Evolutionary conservation across 2,113 vertebrate genomes (phyloP).

Genomic region (Amazona guildingii): DNA sequence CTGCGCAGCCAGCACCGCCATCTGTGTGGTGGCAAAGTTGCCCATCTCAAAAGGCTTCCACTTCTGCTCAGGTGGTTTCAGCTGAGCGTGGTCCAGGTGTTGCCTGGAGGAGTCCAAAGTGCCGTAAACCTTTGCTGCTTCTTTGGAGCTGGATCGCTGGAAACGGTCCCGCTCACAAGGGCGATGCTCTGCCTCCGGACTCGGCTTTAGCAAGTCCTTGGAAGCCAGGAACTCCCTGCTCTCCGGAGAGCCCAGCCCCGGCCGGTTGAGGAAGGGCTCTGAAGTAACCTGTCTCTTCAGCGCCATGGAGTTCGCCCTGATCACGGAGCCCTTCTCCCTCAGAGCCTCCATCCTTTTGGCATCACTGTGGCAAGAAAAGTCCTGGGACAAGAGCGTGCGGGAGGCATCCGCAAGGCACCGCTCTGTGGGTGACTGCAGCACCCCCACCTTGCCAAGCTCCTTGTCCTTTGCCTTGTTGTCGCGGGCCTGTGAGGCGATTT

Average conservation of each 20-base stretch:
- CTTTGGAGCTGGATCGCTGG: slow-evolving; percentile 68
- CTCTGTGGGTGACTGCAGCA: slow-evolving; percentile 77
- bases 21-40: slow-evolving; percentile 91
- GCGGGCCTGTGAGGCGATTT: slow-evolving; percentile 91
- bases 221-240: slow-evolving; percentile 77
- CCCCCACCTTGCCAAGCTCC: slow-evolving; percentile 72
- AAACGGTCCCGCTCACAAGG: slow-evolving; percentile 74
- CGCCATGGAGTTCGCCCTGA: slow-evolving; percentile 83
- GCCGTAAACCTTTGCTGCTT: slow-evolving; percentile 73
- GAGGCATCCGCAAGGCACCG: slow-evolving; percentile 72
- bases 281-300: slow-evolving; percentile 80
- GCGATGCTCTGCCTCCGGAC: slow-evolving; percentile 76
- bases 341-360: slow-evolving; percentile 75
- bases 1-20: slow-evolving; percentile 89
- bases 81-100: slow-evolving; percentile 63
- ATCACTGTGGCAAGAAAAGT: slow-evolving; percentile 77
- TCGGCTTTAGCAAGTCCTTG: slow-evolving; percentile 83
- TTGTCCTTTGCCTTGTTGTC: slow-evolving; percentile 84
- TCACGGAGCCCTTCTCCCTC: slow-evolving; percentile 90
- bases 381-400: slow-evolving; percentile 72
- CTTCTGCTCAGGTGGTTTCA: slow-evolving; percentile 81
- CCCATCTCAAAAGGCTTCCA: slow-evolving; percentile 92
- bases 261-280: slow-evolving; percentile 73
- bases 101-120: slow-evolving; percentile 74
- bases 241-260: slow-evolving; percentile 81